Evolutionary conservation across 2,113 vertebrate genomes (phyloP).

Genomic region (Aldabrachelys gigantea): DNA sequence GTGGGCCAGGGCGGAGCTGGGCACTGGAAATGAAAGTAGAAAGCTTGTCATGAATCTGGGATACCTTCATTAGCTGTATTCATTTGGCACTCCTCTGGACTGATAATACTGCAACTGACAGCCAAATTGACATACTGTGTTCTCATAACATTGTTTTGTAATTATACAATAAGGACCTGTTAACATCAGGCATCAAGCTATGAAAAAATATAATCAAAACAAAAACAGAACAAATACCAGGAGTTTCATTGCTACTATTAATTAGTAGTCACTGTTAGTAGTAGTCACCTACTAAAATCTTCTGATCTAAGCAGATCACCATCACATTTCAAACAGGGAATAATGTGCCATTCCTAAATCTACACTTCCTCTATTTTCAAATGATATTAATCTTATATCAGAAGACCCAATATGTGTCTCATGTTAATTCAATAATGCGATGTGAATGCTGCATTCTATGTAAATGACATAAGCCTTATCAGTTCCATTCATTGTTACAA

Average conservation of each 20-base stretch:
- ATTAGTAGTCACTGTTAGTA: neutral
- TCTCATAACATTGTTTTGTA: neutral
- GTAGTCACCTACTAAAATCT: slow-evolving; percentile 11
- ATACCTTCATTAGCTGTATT: neutral
- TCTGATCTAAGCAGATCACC: slow-evolving; percentile 20
- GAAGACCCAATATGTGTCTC: slow-evolving; percentile 52
- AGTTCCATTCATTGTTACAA: slow-evolving; percentile 76
- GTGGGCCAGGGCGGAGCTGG: neutral
- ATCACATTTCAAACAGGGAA: neutral
- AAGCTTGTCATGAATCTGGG: neutral
- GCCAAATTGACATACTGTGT: neutral
- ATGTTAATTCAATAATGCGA: slow-evolving; percentile 71
- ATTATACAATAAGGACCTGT: slow-evolving; percentile 11
- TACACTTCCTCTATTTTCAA: slow-evolving; percentile 48
- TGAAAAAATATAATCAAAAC: slow-evolving; percentile 22
- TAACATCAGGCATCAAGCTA: slow-evolving; percentile 30
- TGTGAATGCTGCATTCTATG: slow-evolving; percentile 62
- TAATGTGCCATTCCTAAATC: slow-evolving; percentile 41
- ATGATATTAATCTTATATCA: slow-evolving; percentile 73
- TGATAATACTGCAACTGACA: neutral
- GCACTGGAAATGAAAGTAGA: neutral
- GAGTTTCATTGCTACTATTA: neutral
- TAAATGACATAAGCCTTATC: slow-evolving; percentile 77
- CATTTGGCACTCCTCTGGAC: neutral
- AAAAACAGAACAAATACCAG: neutral